phyloP scores from a whole-genome alignment of 2,888 invertebrate genomes.

The Troides aeacus region DNA sequence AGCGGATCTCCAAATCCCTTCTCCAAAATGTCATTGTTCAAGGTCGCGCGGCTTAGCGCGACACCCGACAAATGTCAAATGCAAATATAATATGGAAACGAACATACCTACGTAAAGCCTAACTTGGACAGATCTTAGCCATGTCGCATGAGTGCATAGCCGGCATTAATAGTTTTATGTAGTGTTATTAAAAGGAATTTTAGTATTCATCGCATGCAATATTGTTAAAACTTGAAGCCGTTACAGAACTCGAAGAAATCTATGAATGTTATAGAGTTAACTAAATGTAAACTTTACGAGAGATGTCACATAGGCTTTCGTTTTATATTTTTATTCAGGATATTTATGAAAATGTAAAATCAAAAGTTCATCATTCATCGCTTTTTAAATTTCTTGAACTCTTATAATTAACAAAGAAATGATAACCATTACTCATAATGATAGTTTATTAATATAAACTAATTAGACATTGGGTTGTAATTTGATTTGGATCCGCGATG shows the following conservation, averaged over 20 bases:
- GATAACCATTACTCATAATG: no score
- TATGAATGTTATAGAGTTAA: not conserved
- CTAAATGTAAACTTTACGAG: slow-evolving; percentile 16
- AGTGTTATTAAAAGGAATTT: slow-evolving; percentile 12
- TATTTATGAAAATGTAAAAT: no score
- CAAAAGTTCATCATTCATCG: no score
- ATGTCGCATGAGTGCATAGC: not conserved
- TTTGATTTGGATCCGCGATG: not conserved
- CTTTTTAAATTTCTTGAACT: no score
- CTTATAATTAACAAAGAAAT: no score
- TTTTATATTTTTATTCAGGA: not conserved
- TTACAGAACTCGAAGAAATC: slow-evolving; percentile 2
- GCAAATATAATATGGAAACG: slow-evolving; percentile 45
- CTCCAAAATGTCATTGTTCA: slow-evolving; percentile 73
- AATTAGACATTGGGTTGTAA: no score
- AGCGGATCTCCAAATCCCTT: slow-evolving; percentile 55
- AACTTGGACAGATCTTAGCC: slow-evolving; percentile 36
- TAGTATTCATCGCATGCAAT: slow-evolving; percentile 7
- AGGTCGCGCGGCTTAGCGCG: slow-evolving; percentile 50
- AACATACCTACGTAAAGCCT: slow-evolving; percentile 31
- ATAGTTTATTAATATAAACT: no score
- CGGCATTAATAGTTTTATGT: slow-evolving; percentile 28
- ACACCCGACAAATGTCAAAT: slow-evolving; percentile 65
- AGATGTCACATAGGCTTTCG: not conserved
- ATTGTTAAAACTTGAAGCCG: not conserved